These are phyloP conservation scores for Anoura caudifer DNA, from an alignment of 2,113 vertebrate species.

Conservation along the genomic window DNA sequence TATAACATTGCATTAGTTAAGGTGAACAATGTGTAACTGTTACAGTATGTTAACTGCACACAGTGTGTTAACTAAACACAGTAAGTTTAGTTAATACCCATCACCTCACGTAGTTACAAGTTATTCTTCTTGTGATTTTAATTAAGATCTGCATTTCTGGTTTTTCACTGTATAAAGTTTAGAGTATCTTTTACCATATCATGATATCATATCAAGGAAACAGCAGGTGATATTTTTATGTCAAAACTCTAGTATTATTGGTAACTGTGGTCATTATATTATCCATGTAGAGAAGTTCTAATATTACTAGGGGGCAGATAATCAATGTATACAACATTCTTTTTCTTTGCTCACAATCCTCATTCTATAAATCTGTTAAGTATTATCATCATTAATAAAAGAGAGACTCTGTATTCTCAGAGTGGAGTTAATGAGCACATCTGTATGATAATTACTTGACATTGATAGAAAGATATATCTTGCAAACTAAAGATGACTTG, in stretches of 20 bases:
- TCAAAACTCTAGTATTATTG: background rate
- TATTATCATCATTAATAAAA: slow-evolving; percentile 68
- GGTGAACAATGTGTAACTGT: background rate
- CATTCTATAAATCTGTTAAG: slow-evolving; percentile 61
- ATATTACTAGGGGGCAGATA: background rate
- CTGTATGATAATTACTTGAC: slow-evolving; percentile 67
- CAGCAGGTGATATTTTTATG: background rate
- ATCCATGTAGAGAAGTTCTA: slow-evolving; percentile 45
- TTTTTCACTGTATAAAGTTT: background rate
- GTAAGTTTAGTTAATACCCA: background rate
- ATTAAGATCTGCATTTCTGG: background rate
- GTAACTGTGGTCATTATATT: slow-evolving; percentile 40
- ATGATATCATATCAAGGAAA: background rate
- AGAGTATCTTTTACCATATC: background rate
- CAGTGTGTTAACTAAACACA: background rate
- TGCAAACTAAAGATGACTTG: slow-evolving; percentile 55
- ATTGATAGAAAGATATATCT: slow-evolving; percentile 56
- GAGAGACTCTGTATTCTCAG: slow-evolving; percentile 59
- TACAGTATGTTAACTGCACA: background rate
- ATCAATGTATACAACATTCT: background rate
- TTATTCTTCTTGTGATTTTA: background rate
- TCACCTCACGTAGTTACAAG: background rate
- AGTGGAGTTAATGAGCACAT: slow-evolving; percentile 52
- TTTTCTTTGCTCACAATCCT: slow-evolving; percentile 37
- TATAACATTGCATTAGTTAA: background rate